These are phyloP conservation scores for Adelges cooleyi DNA, from an alignment of 1,140 invertebrate species.

Conservation along the genomic window DNA sequence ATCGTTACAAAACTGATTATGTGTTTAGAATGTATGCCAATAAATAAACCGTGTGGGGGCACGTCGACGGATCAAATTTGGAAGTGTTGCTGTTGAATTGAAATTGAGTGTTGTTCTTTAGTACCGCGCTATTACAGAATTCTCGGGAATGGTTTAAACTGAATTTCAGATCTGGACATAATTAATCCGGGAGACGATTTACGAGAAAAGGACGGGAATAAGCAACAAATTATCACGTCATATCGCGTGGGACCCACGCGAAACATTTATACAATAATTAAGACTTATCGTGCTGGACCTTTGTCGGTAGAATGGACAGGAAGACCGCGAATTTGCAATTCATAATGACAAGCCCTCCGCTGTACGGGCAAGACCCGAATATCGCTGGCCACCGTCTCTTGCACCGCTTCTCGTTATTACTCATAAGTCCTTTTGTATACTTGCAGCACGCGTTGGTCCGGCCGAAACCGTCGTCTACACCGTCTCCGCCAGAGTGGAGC, in stretches of 20 bases:
- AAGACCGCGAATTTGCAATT: constrained; percentile 13
- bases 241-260: neutral
- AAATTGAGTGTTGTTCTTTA: no score
- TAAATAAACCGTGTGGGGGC: no score
- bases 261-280: constrained; percentile 16
- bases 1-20: no score
- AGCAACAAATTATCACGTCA: constrained; percentile 11
- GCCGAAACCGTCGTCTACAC: neutral
- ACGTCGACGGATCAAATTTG: no score
- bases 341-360: neutral
- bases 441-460: neutral
- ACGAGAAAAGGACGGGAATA: neutral
- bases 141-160: no score
- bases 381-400: neutral
- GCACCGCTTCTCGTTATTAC: neutral
- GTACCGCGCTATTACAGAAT: no score
- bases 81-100: no score
- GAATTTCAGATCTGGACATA: no score
- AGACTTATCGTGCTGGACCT: constrained; percentile 9
- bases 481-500: no score
- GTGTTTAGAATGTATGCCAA: no score
- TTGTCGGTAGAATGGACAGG: neutral
- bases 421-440: neutral
- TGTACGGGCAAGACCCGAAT: neutral
- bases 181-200: no score